These are phyloP conservation scores for Harpalus rufipes DNA, from an alignment of 2,888 invertebrate species.

Conservation along the genomic window DNA sequence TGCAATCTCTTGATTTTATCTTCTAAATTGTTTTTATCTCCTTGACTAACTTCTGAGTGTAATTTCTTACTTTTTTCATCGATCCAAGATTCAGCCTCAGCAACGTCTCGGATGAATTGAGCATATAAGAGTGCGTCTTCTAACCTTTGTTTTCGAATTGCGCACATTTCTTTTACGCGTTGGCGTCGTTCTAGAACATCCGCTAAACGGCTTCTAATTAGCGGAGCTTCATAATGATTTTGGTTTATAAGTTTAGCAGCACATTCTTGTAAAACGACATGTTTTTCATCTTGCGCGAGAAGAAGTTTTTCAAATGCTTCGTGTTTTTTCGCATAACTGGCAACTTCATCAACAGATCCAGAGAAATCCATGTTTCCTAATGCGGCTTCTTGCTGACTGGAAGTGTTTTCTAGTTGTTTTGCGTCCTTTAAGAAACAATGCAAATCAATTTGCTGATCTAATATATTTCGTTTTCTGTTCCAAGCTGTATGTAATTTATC, in stretches of 20 bases:
- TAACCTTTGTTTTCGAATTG: constrained; percentile 84
- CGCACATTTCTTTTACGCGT: constrained; percentile 84
- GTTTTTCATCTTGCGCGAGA: constrained; percentile 92
- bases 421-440: constrained; percentile 97
- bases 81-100: constrained; percentile 94
- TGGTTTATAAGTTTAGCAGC: constrained; percentile 92
- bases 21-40: constrained; percentile 89
- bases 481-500: constrained; percentile 90
- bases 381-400: constrained; percentile 92
- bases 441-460: constrained; percentile 94
- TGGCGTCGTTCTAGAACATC: constrained; percentile 87
- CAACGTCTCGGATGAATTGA: constrained; percentile 94
- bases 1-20: constrained; percentile 97
- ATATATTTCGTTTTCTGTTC: constrained; percentile 92
- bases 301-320: constrained; percentile 96
- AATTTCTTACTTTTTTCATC: constrained; percentile 93
- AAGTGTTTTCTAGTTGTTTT: constrained; percentile 93
- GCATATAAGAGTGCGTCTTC: constrained; percentile 90
- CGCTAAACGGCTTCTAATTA: constrained; percentile 86
- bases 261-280: constrained; percentile 88
- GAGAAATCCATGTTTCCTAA: constrained; percentile 86
- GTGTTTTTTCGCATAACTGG: constrained; percentile 93
- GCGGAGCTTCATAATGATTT: constrained; percentile 93
- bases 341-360: constrained; percentile 92
- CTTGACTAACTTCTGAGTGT: constrained; percentile 87